Conservation (phyloP, 2,888 invertebrate species). For the Agapetus fuscipes region DNA sequence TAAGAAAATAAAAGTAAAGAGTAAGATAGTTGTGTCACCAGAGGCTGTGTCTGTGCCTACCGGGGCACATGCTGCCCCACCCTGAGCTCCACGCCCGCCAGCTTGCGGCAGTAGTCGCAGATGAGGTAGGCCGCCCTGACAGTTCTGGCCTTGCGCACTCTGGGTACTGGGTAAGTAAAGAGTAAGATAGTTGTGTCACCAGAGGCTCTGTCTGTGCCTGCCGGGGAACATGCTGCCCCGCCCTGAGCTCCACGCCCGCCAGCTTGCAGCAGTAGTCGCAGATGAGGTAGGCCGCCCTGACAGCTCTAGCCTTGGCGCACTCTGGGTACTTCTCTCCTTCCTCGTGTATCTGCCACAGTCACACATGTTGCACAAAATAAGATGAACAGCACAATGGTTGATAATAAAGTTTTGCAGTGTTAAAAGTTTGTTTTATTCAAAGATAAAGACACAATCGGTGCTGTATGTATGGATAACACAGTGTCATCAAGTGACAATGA, state of each 20-base stretch:
- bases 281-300: conserved; percentile 5
- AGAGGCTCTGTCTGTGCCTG: no score
- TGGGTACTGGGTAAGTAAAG: no score
- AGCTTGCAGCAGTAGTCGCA: conserved; percentile 12
- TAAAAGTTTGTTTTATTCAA: neutral
- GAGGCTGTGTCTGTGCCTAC: no score
- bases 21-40: no score
- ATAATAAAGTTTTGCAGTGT: no score
- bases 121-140: conserved; percentile 6
- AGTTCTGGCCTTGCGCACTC: conserved; percentile 6
- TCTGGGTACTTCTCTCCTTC: conserved; percentile 6
- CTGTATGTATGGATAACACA: no score
- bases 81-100: conserved; percentile 2
- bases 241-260: conserved; percentile 2
- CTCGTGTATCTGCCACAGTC: conserved; percentile 13
- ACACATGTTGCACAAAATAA: no score
- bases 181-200: no score
- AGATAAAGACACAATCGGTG: neutral
- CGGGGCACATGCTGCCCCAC: conserved; percentile 10
- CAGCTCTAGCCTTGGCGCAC: conserved; percentile 7
- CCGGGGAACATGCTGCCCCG: conserved; percentile 12
- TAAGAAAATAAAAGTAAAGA: no score
- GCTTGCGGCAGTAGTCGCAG: conserved; percentile 11
- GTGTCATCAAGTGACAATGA: no score
- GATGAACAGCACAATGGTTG: no score